These are phyloP conservation scores for Cataglyphis cursor DNA, from an alignment of 2,888 invertebrate species.

Conservation along the genomic window DNA sequence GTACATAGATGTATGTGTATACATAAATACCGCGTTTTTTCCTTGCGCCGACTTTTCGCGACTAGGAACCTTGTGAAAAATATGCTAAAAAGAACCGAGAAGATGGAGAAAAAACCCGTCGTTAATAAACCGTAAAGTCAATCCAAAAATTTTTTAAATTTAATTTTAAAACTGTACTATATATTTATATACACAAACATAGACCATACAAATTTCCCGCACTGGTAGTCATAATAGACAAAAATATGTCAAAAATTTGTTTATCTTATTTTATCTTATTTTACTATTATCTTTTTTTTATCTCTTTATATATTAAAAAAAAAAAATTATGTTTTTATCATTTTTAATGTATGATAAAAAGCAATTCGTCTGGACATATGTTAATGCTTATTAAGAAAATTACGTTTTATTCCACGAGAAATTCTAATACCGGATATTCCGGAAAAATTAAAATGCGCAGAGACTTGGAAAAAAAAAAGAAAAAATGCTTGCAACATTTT, in stretches of 20 bases:
- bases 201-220: neutral
- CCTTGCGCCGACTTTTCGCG: too few species aligned
- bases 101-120: neutral
- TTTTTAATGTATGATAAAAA: neutral
- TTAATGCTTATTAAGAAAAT: neutral
- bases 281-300: neutral
- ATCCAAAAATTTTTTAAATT: neutral
- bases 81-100: neutral
- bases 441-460: neutral
- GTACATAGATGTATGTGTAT: neutral
- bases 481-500: neutral
- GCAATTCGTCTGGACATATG: neutral
- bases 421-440: neutral
- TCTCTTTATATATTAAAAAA: neutral
- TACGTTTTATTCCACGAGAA: neutral
- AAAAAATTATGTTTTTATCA: neutral
- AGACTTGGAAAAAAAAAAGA: neutral
- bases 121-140: neutral
- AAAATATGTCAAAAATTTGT: neutral
- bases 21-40: neutral
- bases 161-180: neutral
- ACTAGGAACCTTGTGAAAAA: neutral
- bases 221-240: neutral
- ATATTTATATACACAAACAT: too few species aligned
- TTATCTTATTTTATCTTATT: too few species aligned